phyloP scores from a whole-genome alignment of 2,797 vertebrate species.

The Peromyscus attwateri region DNA sequence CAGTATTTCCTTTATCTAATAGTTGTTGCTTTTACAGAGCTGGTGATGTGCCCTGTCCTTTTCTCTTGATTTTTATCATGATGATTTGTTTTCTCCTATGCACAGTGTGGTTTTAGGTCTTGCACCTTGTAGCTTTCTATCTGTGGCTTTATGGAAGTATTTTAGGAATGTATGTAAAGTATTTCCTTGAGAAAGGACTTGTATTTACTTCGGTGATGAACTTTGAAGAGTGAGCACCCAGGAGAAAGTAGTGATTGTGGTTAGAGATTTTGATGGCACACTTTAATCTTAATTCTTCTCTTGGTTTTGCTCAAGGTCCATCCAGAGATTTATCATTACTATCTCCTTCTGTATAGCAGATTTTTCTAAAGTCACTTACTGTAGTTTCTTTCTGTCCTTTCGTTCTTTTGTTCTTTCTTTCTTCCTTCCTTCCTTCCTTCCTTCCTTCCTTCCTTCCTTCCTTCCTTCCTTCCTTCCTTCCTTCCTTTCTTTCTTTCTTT shows the following conservation, averaged over 20 bases:
- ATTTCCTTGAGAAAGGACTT: slow-evolving; percentile 32
- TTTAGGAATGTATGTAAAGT: background rate
- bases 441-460: no score
- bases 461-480: no score
- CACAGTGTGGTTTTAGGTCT: background rate
- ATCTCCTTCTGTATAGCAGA: background rate
- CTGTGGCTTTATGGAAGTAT: background rate
- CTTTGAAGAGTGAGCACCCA: slow-evolving; percentile 38
- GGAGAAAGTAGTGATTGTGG: background rate
- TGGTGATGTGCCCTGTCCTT: background rate
- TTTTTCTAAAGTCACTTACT: slow-evolving; percentile 53
- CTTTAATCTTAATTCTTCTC: background rate
- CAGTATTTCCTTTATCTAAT: background rate
- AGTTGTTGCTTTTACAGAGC: background rate
- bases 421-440: background rate
- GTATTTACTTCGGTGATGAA: background rate
- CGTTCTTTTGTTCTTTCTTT: background rate
- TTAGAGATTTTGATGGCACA: background rate
- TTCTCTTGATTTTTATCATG: slow-evolving; percentile 1
- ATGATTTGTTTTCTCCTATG: background rate
- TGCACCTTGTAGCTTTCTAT: background rate
- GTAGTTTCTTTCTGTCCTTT: background rate
- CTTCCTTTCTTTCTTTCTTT: no score
- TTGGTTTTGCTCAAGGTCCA: background rate
- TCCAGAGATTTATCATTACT: background rate